Evolutionary conservation across 2,113 vertebrate genomes (phyloP).

Genomic region (Ranitomeya variabilis): DNA sequence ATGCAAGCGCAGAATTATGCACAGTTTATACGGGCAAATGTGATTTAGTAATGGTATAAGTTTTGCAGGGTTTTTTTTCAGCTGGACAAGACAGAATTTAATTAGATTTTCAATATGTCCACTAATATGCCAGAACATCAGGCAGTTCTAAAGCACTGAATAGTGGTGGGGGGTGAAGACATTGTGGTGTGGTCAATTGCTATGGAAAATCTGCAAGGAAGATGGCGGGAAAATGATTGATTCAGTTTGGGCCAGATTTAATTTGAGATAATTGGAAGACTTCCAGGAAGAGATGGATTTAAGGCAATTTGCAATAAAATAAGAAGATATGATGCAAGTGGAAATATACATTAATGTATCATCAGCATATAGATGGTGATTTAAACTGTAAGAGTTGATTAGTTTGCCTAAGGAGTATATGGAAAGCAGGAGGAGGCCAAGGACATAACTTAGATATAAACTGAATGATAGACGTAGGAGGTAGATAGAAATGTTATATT

Average conservation of each 20-base stretch:
- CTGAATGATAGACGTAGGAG: background rate
- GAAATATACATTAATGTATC: constrained; percentile 51
- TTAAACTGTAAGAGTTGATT: constrained; percentile 34
- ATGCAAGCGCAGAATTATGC: constrained; percentile 36
- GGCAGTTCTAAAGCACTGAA: background rate
- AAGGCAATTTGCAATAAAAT: constrained; percentile 50
- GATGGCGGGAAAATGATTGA: constrained; percentile 47
- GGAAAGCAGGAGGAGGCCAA: constrained; percentile 20
- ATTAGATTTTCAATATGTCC: constrained; percentile 48
- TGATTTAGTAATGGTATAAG: constrained; percentile 25
- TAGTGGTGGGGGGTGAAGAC: background rate
- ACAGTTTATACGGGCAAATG: background rate
- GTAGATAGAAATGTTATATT: background rate
- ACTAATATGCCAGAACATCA: constrained; percentile 30
- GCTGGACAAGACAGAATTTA: constrained; percentile 37
- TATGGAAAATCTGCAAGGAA: constrained; percentile 11
- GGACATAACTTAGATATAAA: constrained; percentile 17
- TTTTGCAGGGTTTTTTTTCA: constrained; percentile 5
- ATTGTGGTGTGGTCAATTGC: constrained; percentile 34
- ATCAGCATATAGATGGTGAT: constrained; percentile 51
- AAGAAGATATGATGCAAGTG: constrained; percentile 42
- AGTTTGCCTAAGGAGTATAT: constrained; percentile 40
- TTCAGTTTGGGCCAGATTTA: constrained; percentile 41
- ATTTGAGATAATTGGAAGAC: constrained; percentile 43
- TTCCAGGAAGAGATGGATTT: constrained; percentile 45